Evolutionary conservation across 2,113 vertebrate genomes (phyloP).

Genomic region (Pangasianodon hypophthalmus): DNA sequence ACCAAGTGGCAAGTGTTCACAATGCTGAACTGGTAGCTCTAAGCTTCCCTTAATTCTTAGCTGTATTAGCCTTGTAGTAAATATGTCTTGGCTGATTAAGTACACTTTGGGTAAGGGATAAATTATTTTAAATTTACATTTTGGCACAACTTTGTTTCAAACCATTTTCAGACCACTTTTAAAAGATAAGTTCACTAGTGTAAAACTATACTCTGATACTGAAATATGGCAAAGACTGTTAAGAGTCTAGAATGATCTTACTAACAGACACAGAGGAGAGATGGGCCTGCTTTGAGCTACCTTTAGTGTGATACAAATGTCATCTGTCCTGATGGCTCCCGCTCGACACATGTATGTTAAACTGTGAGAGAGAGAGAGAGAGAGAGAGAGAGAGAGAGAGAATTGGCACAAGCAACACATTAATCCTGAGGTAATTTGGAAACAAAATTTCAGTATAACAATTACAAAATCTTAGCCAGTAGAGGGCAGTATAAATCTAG

Average conservation of each 20-base stretch:
- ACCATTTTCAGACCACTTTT: too few relatives aligned
- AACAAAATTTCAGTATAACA: background rate
- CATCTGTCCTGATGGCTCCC: conserved; percentile 91
- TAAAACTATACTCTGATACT: background rate
- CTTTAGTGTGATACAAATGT: conserved; percentile 91
- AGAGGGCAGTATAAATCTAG: background rate
- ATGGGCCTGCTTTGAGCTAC: conserved; percentile 64
- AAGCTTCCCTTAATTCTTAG: background rate
- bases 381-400: background rate
- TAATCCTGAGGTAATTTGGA: background rate
- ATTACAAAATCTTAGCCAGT: background rate
- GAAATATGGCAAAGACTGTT: background rate
- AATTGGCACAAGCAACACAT: background rate
- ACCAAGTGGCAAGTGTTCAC: background rate
- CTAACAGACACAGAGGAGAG: background rate
- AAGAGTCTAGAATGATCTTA: background rate
- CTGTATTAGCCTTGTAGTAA: background rate
- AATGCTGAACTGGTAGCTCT: background rate
- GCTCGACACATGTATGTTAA: conserved; percentile 99
- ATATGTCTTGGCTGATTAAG: background rate
- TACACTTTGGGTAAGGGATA: background rate
- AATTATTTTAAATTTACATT: too few relatives aligned
- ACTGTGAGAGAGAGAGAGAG: conserved; percentile 68
- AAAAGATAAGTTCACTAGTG: background rate
- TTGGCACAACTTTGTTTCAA: too few relatives aligned